Conservation (phyloP, 2,888 invertebrate species). For the Drosophila neotestacea region DNA sequence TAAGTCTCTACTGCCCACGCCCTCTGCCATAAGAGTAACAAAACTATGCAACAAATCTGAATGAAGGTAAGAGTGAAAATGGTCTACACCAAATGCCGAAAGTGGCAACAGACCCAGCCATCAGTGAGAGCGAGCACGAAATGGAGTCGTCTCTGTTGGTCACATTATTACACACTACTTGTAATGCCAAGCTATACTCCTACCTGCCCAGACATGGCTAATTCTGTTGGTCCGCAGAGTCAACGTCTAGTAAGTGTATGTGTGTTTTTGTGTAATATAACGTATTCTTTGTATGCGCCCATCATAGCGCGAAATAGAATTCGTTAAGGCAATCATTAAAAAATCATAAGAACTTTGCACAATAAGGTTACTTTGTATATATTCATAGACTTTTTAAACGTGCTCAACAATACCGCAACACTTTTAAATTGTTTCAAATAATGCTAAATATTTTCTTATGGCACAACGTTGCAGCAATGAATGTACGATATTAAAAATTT, state of each 20-base stretch:
- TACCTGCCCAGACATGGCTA: constrained; percentile 31
- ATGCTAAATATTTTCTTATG: not conserved
- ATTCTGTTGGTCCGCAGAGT: constrained; percentile 37
- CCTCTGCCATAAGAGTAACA: constrained; percentile 18
- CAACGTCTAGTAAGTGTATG: constrained; percentile 7
- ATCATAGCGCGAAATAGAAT: constrained; percentile 31
- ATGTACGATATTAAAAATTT: too few species aligned
- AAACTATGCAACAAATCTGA: constrained; percentile 51
- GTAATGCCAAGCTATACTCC: not conserved
- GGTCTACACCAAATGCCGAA: constrained; percentile 15
- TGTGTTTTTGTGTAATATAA: constrained; percentile 1
- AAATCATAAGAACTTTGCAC: constrained; percentile 29
- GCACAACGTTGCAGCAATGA: too few species aligned
- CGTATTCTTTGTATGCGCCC: constrained; percentile 14
- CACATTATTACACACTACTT: constrained; percentile 30
- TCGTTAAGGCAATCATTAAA: constrained; percentile 16
- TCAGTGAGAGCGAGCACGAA: constrained; percentile 19
- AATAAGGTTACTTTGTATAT: constrained; percentile 7
- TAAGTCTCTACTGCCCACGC: constrained; percentile 10
- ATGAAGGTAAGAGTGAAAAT: constrained; percentile 2
- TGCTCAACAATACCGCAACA: not conserved
- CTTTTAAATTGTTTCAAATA: not conserved
- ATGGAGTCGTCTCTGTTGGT: constrained; percentile 32
- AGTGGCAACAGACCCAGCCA: not conserved
- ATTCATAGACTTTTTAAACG: not conserved